Evolutionary conservation across 2,888 invertebrate genomes (phyloP), one percentile per base, ranked within the genome.

Genomic region (Strigamia transsilvanica): DNA sequence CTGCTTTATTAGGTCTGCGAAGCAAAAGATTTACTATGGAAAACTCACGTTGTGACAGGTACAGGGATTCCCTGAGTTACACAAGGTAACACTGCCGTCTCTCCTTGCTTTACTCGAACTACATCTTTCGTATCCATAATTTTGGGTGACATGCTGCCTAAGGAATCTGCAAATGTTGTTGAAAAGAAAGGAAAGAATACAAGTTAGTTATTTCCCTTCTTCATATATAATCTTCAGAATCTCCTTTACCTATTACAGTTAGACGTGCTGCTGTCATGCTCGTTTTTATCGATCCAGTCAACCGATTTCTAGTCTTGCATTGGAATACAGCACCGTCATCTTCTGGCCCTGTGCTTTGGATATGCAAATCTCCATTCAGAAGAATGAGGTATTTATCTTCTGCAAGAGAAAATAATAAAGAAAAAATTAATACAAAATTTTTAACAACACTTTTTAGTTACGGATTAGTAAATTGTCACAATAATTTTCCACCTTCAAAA

Each of bases 311-410:
- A 2, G 82, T 82, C 18, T 82, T 73, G 78, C 82, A 82, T 78
- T 78, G 78, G 27, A 82, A 82, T 21, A 41, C 82, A n/a, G 82
- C 82, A 15, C 78, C 78, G 23, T 78, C 82, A 32, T 82, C 82
- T 32, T 82, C 78, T 15, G 77, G 77, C 6, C 78, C 77, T 77
- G 78, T 78, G 46, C 77, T 82, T 78, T 82, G 82, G 46, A 82
- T 82, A 77, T 82, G 82, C 21, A 82, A 42, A 77, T 82, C 82
- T 38, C 82, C 82, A 78, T 77, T 78, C 38, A 77, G 56, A 23
- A 82, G 42, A 18, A 82, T 82, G 41, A 82, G 42, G 61, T 82
- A 82, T 42, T 78, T 82, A 46, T 78, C 82, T 46, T 82, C 82
- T 82, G 81, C 9, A 81, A 81, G n/a, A 34, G 32, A 34, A 66